These are phyloP conservation scores for Pandemis corylana DNA, from an alignment of 2,888 invertebrate genomes.

Conservation along the genomic window DNA sequence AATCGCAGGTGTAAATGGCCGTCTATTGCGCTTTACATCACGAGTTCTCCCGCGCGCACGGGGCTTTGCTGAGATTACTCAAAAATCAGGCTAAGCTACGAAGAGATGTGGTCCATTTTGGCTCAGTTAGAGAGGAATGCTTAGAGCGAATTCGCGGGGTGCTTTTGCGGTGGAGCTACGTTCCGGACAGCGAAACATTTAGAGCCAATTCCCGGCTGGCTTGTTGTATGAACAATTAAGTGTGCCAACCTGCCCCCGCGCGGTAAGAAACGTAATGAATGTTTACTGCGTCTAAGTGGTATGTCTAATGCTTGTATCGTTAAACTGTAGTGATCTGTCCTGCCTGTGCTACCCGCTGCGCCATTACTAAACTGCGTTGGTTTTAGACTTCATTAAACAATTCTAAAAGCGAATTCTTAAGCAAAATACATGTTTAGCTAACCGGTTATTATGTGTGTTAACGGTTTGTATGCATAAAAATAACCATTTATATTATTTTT, in stretches of 20 bases:
- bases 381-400: conserved; percentile 16
- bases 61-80: conserved; percentile 42
- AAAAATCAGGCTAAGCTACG: conserved; percentile 63
- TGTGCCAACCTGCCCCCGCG: conserved; percentile 72
- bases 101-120: conserved; percentile 67
- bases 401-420: not conserved
- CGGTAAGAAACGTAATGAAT: conserved; percentile 78
- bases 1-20: conserved; percentile 82
- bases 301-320: conserved; percentile 58
- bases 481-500: not conserved
- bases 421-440: not conserved
- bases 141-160: conserved; percentile 64
- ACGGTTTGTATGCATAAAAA: not conserved
- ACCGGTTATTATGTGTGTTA: not conserved
- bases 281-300: conserved; percentile 72
- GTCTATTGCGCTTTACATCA: conserved; percentile 80
- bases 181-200: conserved; percentile 77
- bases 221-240: conserved; percentile 84
- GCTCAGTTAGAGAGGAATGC: conserved; percentile 54
- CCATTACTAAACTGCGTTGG: conserved; percentile 23
- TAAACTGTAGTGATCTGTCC: conserved; percentile 45
- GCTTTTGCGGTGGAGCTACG: conserved; percentile 73
- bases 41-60: conserved; percentile 53
- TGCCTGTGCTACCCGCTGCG: conserved; percentile 34
- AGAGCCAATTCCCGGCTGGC: conserved; percentile 80